Base-by-base conservation (phyloP, 2,797 vertebrate genomes). In the Pseudopleuronectes americanus region DNA sequence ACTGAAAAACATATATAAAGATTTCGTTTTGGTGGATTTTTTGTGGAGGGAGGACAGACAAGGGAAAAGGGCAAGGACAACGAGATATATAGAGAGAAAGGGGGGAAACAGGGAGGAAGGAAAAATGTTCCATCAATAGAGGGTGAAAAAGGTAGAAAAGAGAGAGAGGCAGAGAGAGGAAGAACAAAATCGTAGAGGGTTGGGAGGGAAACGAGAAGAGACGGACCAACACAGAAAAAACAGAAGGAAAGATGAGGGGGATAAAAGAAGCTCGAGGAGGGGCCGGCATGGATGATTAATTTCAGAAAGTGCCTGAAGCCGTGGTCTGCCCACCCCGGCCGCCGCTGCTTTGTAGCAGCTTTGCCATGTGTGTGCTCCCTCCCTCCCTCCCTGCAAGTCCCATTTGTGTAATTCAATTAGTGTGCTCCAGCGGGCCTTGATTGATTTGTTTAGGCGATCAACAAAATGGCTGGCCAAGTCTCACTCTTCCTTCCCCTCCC, bases 391-490 rank as follows among this genome's bases (percentile, higher is more conserved):
- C 72, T 73, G 57, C 43, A 5, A 73, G 87, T 87, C 85, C 88
- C 83, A 91, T 90, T 91, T 89, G 86, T 90, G 90, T 93, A 92
- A 94, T 93, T 94, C 90, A 94, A 94, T 94, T 94, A 94, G 90
- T 70, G 82, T 81, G 84, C 75, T 84, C 90, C 89, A 87, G 85
- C 77, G 71, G 83, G 81, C 79, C 84, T 90, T 92, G 92, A 93
- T 93, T 93, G 93, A 94, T 94, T 92, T 92, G 90, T 93, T 93
- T 90, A 90, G 91, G 83, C 84, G 68, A 92, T 92, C 86, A 91
- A 92, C 92, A 90, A 90, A 90, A 90, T 89, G 72, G 75, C 83
- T 85, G 79, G 88, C 84, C 82, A 78, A 84, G 64, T 84, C 81
- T 65, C 73, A 55, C 72, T 81, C 74, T 74, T 72, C 74, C 71